Base-by-base conservation (phyloP, 2,888 invertebrate species). In the Bellardia bayeri region DNA sequence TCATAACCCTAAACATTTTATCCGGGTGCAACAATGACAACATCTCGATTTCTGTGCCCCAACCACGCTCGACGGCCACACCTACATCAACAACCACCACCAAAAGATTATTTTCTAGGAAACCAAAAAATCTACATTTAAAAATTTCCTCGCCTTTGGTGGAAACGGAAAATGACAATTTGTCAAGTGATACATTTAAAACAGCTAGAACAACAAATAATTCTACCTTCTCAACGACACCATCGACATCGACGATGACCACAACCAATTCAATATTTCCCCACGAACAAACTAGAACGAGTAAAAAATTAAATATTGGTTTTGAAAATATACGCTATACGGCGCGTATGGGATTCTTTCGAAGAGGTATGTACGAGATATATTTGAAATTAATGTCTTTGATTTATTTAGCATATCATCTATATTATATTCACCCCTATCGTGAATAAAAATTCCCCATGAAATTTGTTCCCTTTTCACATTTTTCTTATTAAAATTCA, bases 321-420 rank as follows among this genome's bases (percentile, higher is more conserved):
- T 93, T 93, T 88, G 90, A 92, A 9, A 91, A 93, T 89, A 90
- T 93, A 54, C 88, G 89, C 8, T 93, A 91, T 82, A 90, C 90
- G 79, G 90, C 88, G 6, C 92, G 90, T 76, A 89, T 91, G 54
- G 94, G 93, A 45, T 89, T 93, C 82, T 90, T 93, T 49, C 91
- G 90, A 83, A 91, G 90, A 89, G 92, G 93, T 93, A 79, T 90
- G 92, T 89, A 79, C 7, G 8, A 33, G 16, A 9, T 33, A 6
- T 74, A 9, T 37, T 49, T 64, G 3, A 23, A 9, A 30, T 2
- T 0, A 23, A 23, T 56, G 11, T 16, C 37, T n/a, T n/a, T 51
- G 4, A 23, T n/a, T 13, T n/a, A 8, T 69, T 69, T 11, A 45
- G 11, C 37, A 37, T 4, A 37, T 4, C 3, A 37, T 4, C 37